Evolutionary conservation across 2,888 invertebrate species (phyloP), one percentile per base, ranked within the genome.

Genomic region (Lacanobia oleracea): DNA sequence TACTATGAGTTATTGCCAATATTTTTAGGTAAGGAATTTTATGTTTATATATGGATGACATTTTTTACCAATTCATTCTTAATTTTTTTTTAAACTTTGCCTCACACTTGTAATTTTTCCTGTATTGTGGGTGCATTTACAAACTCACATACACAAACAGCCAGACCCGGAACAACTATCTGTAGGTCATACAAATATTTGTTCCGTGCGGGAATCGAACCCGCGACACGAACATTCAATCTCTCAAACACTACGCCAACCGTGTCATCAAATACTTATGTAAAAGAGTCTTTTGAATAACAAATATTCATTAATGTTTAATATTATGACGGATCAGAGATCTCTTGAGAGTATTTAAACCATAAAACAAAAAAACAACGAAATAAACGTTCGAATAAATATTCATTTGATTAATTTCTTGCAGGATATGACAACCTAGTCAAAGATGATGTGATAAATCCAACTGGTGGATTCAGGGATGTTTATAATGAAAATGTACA

Each of bases 1-100:
- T 91, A 87, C 40, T 93, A 92, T 50, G 92, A 92, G 64, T n/a
- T 91, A 9, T 56, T 90, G 16, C 89, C 92, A 8, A 63, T 82
- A 12, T 81, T 91, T 40, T 74, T 92, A 23, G 92, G 93, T 92
- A 84, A 86, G 85, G 77, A 1, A 18, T 7, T 40, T 48, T 16
- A 18, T 33, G 12, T 48, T 18, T 48, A 12, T 48, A 14, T 2
- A 16, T 14, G 16, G 45, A 45, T 16, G 0, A 45, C 18, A 53
- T 10, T 23, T 23, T 23, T 53, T 53, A 53, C 12, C 12, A 23
- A 68, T n/a, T 1, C 0, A 18, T 43, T n/a, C 2, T 50, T 3
- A 33, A 5, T n/a, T n/a, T n/a, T n/a, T n/a, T n/a, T n/a, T n/a
- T n/a, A n/a, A n/a, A n/a, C n/a, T n/a, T n/a, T n/a, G n/a, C n/a